Base-by-base conservation (phyloP, 2,113 vertebrate species). In the Rhea americana region DNA sequence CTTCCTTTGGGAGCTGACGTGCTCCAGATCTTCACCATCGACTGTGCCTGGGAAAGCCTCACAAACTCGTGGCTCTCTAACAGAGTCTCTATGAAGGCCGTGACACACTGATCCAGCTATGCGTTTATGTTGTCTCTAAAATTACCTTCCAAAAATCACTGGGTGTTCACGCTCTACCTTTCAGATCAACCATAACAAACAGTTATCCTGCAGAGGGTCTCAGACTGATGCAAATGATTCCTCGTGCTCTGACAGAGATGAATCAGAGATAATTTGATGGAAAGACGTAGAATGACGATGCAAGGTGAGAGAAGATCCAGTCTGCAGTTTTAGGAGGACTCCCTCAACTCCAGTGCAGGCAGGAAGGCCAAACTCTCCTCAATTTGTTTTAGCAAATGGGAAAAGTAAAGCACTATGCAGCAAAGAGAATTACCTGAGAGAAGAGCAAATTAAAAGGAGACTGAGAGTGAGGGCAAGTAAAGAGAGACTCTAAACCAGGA, bases 241-340 rank as follows among this genome's bases (percentile, higher is more conserved):
- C 28, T 13, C 3, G 2, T 15, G 25, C 45, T n/a, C 15, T 2
- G 1, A 35, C 2, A 1, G 55, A 30, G 20, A 17, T 3, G 25
- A 20, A 22, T 1, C 30, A 4, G 10, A 45, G 24, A 26, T 11
- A 6, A 13, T 16, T 25, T 5, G 1, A 7, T 15, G 1, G 10
- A 28, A 5, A 58, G 50, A 7, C 6, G 17, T 1, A 2, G 37
- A 26, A 45, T 2, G 37, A 7, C 43, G 4, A 35, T 2, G 2
- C 8, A 0, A 24, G 4, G 8, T 16, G 20, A 3, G 53, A 14
- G 39, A 16, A 10, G 47, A 15, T 10, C 51, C 51, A 2, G 1
- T 0, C 0, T 5, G 1, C 9, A 4, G 2, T 39, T 48, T n/a
- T 3, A n/a, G 22, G 24, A 14, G 7, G 32, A 11, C 47, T 32